A percentile compares a stretch with the other conserved stretches of the same genome.
These are phyloP conservation scores for Volucella inanis DNA, from an alignment of 2,888 invertebrate species.

Conservation along the genomic window DNA sequence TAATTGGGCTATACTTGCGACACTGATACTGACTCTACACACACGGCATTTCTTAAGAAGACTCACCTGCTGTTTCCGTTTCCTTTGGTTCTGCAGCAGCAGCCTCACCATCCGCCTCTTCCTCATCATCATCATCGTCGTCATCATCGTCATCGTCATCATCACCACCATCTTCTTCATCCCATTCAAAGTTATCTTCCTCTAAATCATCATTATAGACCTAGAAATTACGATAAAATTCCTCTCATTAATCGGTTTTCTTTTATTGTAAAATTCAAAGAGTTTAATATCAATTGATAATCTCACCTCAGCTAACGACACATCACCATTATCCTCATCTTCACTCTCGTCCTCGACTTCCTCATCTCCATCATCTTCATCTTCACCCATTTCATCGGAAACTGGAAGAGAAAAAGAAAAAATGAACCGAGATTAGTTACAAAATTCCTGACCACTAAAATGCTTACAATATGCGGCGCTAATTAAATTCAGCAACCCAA, in stretches of 20 bases:
- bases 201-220: conserved; percentile 84
- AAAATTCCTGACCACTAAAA: conserved; percentile 70
- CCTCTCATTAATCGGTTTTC: conserved; percentile 2
- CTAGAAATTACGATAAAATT: conserved; percentile 60
- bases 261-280: background rate
- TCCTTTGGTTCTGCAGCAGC: conserved; percentile 76
- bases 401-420: conserved; percentile 77
- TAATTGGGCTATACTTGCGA: too few relatives aligned
- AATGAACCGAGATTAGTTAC: conserved; percentile 78
- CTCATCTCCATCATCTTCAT: conserved; percentile 77
- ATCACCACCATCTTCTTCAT: conserved; percentile 85
- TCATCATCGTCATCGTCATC: conserved; percentile 86
- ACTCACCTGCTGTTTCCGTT: conserved; percentile 76
- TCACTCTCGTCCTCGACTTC: conserved; percentile 86
- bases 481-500: conserved; percentile 82
- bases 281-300: conserved; percentile 31
- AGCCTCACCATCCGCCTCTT: conserved; percentile 83
- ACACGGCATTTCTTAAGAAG: background rate
- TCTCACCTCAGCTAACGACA: conserved; percentile 81
- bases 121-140: conserved; percentile 85
- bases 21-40: background rate
- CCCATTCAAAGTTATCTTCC: conserved; percentile 87
- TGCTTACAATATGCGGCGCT: conserved; percentile 82
- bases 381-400: conserved; percentile 76
- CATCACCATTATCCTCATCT: conserved; percentile 85